A percentile compares a stretch with the other conserved stretches of the same genome.
Evolutionary conservation across 2,888 invertebrate genomes (phyloP).

Genomic region (Eristalis intricaria): DNA sequence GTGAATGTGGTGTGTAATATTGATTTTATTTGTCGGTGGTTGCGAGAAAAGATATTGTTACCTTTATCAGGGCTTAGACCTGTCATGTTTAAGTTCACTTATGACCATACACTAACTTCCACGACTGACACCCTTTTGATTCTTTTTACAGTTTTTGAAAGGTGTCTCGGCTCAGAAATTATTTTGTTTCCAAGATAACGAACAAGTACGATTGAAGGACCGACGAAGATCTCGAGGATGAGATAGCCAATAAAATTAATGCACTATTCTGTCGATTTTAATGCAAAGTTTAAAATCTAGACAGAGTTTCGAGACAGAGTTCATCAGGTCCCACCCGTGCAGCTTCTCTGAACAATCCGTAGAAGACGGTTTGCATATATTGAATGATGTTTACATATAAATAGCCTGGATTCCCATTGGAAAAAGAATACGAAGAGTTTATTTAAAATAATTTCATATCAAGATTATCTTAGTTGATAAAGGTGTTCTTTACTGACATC

Average conservation of each 20-base stretch:
- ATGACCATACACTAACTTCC: background rate
- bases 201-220: constrained; percentile 37
- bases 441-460: constrained; percentile 15
- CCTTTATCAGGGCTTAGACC: background rate
- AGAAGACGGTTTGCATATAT: background rate
- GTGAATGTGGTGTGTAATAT: background rate
- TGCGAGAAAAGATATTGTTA: background rate
- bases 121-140: background rate
- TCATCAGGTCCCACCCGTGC: background rate
- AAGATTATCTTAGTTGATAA: constrained; percentile 43
- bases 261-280: constrained; percentile 59
- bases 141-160: constrained; percentile 14
- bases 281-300: constrained; percentile 53
- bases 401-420: background rate
- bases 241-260: constrained; percentile 50
- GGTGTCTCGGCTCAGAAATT: constrained; percentile 30
- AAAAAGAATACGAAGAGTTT: background rate
- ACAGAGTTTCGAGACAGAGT: constrained; percentile 41
- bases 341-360: background rate
- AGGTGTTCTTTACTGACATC: constrained; percentile 17
- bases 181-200: constrained; percentile 24
- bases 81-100: constrained; percentile 39
- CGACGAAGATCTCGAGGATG: constrained; percentile 43
- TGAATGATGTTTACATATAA: background rate
- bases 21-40: background rate